Evolutionary conservation across 2,888 invertebrate genomes (phyloP), one percentile per base, ranked within the genome.

Genomic region (Leucozona laternaria): DNA sequence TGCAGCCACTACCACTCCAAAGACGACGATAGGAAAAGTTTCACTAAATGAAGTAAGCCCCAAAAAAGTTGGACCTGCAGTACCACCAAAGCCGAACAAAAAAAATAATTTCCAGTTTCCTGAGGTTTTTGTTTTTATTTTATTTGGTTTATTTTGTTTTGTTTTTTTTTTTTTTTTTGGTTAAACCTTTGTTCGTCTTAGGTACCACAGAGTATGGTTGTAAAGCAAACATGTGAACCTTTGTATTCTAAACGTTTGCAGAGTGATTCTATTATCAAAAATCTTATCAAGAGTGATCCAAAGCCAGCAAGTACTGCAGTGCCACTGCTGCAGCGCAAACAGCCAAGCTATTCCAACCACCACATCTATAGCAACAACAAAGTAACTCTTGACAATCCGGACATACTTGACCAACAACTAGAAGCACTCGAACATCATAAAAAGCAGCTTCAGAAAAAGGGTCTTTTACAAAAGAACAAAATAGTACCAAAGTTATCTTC

Each of bases 171-270:
- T 31, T 50, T 87, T 81, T 20, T 20, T 22, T 53, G 57, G 55
- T 76, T 28, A 80, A 73, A 72, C 6, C 22, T 70, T 84, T 84
- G 70, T 83, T 84, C 79, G 76, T 45, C 57, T 62, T 77, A 92
- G 95, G 95, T 97, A 89, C 97, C 97, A 84, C 96, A 96, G 90
- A 97, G 96, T 92, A 95, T 95, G 89, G 93, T 94, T 5, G 94
- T 97, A 68, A 95, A 95, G 91, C 94, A 95, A 89, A 93, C 95
- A 71, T 93, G 95, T 71, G 96, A 96, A 90, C 97, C 97, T 3
- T 95, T 96, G 10, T 97, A 95, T 91, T 96, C 96, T 45, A 94
- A 96, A 31, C 94, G 96, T 68, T 92, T 95, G 55, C 95, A 94
- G 87, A 93, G 94, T 89, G 64, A 90, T 34, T 80, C 80, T 7